Base-by-base conservation (phyloP, 1,140 invertebrate species). In the Zelostemma sp. region DNA sequence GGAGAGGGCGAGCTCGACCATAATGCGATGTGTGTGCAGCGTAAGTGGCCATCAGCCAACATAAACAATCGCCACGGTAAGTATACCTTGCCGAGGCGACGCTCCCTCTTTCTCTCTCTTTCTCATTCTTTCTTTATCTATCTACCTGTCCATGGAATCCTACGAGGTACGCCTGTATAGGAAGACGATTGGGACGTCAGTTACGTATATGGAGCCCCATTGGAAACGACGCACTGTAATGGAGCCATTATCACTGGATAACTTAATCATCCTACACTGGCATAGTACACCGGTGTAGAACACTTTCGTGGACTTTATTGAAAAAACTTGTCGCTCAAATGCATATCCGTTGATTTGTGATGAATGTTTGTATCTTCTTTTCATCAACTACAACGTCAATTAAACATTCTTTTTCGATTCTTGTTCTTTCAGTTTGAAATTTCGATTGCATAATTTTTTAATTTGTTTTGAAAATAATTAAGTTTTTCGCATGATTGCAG, bases 31-130 rank as follows among this genome's bases (percentile, higher is more conserved):
- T 82, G 79, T 83, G 81, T 81, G 78, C 76, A 83, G 62, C 76
- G 76, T 85, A 86, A 86, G 82, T 86, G 84, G 84, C 83, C 81
- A 86, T 84, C 82, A 85, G 82, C 81, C 83, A 85, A 86, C 82
- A 86, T 86, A 85, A 86, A 85, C 84, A 86, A 86, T 85, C 82
- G 81, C 79, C 76, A 48, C 74, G 67, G 74, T 85, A 85, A 86
- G 81, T 86, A 85, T 84, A 86, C 64, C 80, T 75, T 83, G 79
- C 73, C 59, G 68, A 59, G 65, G 76, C 75, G 75, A 77, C 74
- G 75, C 72, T 80, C 65, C 61, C 63, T 70, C 51, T 59, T 61
- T 38, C 50, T 57, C 58, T 28, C 43, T 59, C 51, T 35, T 56
- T 55, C 55, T 19, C 14, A 14, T n/a, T n/a, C n/a, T n/a, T 25